These are phyloP conservation scores for Eupithecia tripunctaria DNA, from an alignment of 2,888 invertebrate species.

Conservation along the genomic window DNA sequence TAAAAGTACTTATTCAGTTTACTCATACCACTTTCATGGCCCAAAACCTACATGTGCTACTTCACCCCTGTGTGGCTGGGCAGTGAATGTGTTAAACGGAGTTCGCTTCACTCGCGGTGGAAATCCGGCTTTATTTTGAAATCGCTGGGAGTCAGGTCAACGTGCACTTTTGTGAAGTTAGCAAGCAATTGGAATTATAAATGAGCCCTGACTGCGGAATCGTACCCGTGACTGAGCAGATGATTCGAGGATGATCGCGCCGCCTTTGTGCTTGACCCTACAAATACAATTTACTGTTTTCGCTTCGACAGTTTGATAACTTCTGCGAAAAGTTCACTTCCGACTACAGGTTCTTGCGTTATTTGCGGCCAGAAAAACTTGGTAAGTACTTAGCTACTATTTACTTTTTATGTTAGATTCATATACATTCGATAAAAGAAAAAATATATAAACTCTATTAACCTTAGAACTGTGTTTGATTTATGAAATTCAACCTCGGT, in stretches of 20 bases:
- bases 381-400: background rate
- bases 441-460: no score
- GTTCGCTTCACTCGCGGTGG: no score
- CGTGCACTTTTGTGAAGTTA: constrained; percentile 12
- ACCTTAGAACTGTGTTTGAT: background rate
- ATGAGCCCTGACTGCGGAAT: constrained; percentile 57
- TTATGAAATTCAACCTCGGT: background rate
- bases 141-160: background rate
- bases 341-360: constrained; percentile 10
- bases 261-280: constrained; percentile 30
- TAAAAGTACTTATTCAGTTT: no score
- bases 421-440: no score
- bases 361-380: background rate
- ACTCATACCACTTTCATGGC: no score
- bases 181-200: constrained; percentile 60
- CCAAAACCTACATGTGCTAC: no score
- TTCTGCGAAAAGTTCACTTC: constrained; percentile 10
- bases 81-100: no score
- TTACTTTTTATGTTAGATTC: no score
- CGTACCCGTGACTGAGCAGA: constrained; percentile 62
- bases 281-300: constrained; percentile 21
- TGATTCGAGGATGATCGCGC: constrained; percentile 60
- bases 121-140: background rate
- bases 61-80: no score
- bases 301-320: constrained; percentile 3